Conservation (phyloP, 2,888 invertebrate genomes). For the Ceramica pisi region DNA sequence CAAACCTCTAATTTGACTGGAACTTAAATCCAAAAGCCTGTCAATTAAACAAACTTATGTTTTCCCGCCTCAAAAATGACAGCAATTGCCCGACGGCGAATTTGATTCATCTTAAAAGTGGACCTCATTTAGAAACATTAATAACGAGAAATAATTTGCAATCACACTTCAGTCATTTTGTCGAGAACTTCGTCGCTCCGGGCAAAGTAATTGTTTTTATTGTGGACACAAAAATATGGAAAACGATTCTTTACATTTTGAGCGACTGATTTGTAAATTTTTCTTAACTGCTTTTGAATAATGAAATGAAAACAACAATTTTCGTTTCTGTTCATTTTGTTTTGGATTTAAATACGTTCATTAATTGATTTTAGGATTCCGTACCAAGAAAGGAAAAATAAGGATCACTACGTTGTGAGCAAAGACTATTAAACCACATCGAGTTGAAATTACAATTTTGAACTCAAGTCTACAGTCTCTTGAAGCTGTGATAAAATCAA, state of each 20-base stretch:
- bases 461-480: no score
- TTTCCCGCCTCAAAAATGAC: conserved; percentile 38
- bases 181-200: conserved; percentile 39
- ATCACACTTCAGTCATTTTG: conserved; percentile 54
- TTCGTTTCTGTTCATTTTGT: no score
- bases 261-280: conserved; percentile 2
- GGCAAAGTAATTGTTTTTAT: conserved; percentile 43
- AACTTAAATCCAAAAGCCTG: no score
- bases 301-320: background rate
- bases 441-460: no score
- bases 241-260: conserved; percentile 31
- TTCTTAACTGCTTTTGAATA: background rate
- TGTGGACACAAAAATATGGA: conserved; percentile 24
- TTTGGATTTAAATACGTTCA: no score
- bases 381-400: no score
- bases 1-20: no score
- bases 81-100: conserved; percentile 15
- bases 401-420: no score
- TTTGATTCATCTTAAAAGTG: conserved; percentile 40
- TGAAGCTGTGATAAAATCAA: no score
- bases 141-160: conserved; percentile 54
- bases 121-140: conserved; percentile 29
- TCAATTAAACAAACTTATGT: no score
- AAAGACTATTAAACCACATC: no score
- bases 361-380: no score